Conservation (phyloP, 2,113 vertebrate species). For the Rhinogobius similis region DNA sequence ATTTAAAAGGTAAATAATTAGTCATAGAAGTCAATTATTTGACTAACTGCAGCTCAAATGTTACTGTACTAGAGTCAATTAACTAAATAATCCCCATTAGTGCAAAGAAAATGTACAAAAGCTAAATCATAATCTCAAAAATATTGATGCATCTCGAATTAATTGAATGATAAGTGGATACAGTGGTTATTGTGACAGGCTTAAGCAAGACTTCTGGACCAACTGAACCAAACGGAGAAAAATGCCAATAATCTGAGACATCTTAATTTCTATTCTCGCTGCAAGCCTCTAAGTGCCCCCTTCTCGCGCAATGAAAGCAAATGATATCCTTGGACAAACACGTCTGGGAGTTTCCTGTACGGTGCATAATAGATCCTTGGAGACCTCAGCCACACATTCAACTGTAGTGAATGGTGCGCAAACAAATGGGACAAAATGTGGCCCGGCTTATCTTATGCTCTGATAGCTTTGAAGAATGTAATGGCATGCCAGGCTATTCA, state of each 20-base stretch:
- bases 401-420: slow-evolving; percentile 17
- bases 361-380: slow-evolving; percentile 43
- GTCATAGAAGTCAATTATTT: too few species aligned
- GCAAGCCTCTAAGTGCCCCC: slow-evolving; percentile 30
- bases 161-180: too few species aligned
- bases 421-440: slow-evolving; percentile 21
- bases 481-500: slow-evolving; percentile 17
- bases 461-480: slow-evolving; percentile 17
- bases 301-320: slow-evolving; percentile 35
- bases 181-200: too few species aligned
- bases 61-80: too few species aligned
- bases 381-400: slow-evolving; percentile 13
- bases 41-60: too few species aligned
- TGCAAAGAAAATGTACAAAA: too few species aligned
- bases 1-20: too few species aligned
- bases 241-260: slow-evolving; percentile 36
- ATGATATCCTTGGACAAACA: slow-evolving; percentile 57
- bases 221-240: slow-evolving; percentile 17
- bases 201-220: neutral
- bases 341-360: slow-evolving; percentile 52
- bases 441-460: slow-evolving; percentile 14
- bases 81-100: too few species aligned
- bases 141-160: too few species aligned
- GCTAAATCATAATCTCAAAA: too few species aligned
- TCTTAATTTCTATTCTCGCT: slow-evolving; percentile 29